phyloP scores from a whole-genome alignment of 1,140 invertebrate species.

The Daktulosphaira vitifoliae region DNA sequence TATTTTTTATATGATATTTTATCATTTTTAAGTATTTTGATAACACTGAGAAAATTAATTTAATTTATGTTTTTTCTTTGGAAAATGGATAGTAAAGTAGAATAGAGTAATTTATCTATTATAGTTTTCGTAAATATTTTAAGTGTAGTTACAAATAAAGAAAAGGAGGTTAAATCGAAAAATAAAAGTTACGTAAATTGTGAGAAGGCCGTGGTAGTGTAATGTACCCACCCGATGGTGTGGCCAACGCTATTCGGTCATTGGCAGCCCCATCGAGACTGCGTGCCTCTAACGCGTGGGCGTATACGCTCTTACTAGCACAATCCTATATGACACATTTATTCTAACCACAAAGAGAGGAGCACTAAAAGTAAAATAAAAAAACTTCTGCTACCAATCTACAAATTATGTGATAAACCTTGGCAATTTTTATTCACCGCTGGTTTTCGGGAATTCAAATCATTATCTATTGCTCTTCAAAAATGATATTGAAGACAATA shows the following conservation, averaged over 20 bases:
- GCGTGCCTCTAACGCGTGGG: conserved; percentile 8
- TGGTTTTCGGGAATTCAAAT: background rate
- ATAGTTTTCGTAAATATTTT: background rate
- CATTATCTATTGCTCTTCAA: conserved; percentile 18
- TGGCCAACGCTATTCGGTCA: conserved; percentile 26
- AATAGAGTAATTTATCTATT: background rate
- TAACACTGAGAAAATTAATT: no score
- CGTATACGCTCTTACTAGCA: no score
- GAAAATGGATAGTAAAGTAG: no score
- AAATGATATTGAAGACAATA: background rate
- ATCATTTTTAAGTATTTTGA: no score
- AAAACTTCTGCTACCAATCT: background rate
- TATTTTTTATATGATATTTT: no score
- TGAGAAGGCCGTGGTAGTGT: background rate
- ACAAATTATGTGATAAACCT: conserved; percentile 20
- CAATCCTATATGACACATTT: no score
- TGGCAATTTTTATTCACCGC: conserved; percentile 18
- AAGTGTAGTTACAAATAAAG: no score
- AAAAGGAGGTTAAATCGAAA: no score
- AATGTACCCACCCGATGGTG: conserved; percentile 17
- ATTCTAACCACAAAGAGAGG: background rate
- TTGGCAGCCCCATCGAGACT: conserved; percentile 30
- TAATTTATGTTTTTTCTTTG: no score
- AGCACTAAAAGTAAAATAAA: background rate
- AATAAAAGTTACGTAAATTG: no score